phyloP scores from a whole-genome alignment of 2,797 vertebrate species.

The Merluccius polli region DNA sequence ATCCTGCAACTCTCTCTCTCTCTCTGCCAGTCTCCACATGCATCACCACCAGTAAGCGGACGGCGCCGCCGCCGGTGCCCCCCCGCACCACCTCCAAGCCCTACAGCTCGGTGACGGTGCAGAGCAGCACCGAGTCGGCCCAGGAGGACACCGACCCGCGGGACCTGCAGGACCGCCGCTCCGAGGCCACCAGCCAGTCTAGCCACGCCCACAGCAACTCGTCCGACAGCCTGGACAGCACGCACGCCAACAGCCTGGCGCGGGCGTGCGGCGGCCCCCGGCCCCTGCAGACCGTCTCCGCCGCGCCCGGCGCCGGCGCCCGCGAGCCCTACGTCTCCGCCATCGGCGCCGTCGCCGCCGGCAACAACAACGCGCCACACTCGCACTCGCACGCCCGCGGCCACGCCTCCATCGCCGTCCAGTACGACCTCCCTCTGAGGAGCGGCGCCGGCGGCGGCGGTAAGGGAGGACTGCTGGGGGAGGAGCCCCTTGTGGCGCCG shows the following conservation, averaged over 20 bases:
- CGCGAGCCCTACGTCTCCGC: slow-evolving; percentile 68
- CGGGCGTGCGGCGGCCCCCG: slow-evolving; percentile 74
- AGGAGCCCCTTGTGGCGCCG: slow-evolving; percentile 78
- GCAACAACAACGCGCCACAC: slow-evolving; percentile 74
- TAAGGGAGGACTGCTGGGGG: slow-evolving; percentile 75
- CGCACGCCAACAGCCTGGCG: slow-evolving; percentile 86
- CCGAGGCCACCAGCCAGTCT: slow-evolving; percentile 93
- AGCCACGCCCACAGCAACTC: slow-evolving; percentile 92
- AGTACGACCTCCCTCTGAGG: slow-evolving; percentile 80
- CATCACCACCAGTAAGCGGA: slow-evolving; percentile 96
- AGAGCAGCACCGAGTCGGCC: slow-evolving; percentile 98
- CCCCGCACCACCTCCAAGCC: slow-evolving; percentile 97
- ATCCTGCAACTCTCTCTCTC: too few relatives aligned
- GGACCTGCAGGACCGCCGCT: slow-evolving; percentile 92
- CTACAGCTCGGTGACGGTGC: slow-evolving; percentile 97
- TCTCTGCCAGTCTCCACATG: slow-evolving; percentile 92
- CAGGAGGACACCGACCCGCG: slow-evolving; percentile 98
- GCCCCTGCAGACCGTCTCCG: slow-evolving; percentile 71
- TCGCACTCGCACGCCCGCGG: too few relatives aligned
- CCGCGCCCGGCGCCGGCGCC: slow-evolving; percentile 69
- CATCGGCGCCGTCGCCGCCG: slow-evolving; percentile 38
- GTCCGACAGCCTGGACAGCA: slow-evolving; percentile 95
- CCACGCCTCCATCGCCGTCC: slow-evolving; percentile 60
- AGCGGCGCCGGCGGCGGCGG: slow-evolving; percentile 40
- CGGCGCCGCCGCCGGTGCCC: slow-evolving; percentile 90